These are phyloP conservation scores for Agriopis aurantiaria DNA, from an alignment of 2,888 invertebrate genomes.

Conservation along the genomic window DNA sequence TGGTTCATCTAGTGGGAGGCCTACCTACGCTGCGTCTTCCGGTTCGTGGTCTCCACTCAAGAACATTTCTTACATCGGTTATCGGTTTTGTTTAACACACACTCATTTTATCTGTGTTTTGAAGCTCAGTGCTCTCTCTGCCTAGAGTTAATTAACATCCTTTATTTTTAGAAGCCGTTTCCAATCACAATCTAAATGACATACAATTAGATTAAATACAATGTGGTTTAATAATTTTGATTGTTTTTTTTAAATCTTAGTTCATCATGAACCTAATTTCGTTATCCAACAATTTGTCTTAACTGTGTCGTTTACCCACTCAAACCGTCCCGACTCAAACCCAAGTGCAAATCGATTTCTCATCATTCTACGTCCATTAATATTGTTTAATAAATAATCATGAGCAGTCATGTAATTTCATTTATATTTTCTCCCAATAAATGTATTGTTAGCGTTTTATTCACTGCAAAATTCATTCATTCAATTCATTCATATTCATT, in stretches of 20 bases:
- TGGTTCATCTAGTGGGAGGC: too few relatives aligned
- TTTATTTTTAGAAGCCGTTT: not conserved
- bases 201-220: not conserved
- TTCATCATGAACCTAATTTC: not conserved
- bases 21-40: too few relatives aligned
- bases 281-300: not conserved
- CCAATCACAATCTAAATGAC: not conserved
- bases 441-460: conserved; percentile 18
- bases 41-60: too few relatives aligned
- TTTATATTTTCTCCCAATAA: conserved; percentile 28
- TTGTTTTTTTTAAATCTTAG: too few relatives aligned
- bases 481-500: too few relatives aligned
- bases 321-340: not conserved
- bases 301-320: not conserved
- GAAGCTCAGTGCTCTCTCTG: not conserved
- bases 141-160: not conserved
- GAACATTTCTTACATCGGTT: too few relatives aligned
- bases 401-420: conserved; percentile 48
- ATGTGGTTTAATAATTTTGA: too few relatives aligned
- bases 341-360: conserved; percentile 33
- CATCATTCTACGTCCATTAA: conserved; percentile 41
- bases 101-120: not conserved
- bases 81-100: not conserved
- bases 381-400: conserved; percentile 43
- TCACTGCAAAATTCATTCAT: conserved; percentile 32